Evolutionary conservation across 2,888 invertebrate species (phyloP).

Genomic region (Hoplodrina ambigua): DNA sequence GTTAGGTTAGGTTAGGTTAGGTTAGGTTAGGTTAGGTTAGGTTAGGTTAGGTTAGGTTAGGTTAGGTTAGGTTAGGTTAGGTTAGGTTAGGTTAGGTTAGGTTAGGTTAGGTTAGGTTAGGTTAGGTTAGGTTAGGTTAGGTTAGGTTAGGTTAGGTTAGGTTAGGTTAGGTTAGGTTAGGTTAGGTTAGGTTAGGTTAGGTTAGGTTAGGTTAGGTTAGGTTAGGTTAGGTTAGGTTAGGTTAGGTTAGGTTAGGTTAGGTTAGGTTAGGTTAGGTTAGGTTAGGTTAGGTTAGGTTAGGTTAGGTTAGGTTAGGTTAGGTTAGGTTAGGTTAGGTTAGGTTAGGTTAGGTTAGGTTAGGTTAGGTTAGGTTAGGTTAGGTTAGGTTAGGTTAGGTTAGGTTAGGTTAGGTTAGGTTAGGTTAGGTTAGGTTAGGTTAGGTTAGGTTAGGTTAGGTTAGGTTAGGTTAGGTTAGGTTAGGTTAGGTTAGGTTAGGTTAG

Average conservation of each 20-base stretch:
- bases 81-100: too few species aligned
- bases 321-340: slow-evolving; percentile 52
- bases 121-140: too few species aligned
- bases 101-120: too few species aligned
- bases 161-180: slow-evolving; percentile 47
- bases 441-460: too few species aligned
- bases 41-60: too few species aligned
- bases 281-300: slow-evolving; percentile 53
- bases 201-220: slow-evolving; percentile 27
- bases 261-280: slow-evolving; percentile 58
- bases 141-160: too few species aligned
- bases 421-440: too few species aligned
- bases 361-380: slow-evolving; percentile 58
- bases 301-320: slow-evolving; percentile 53
- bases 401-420: too few species aligned
- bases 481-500: slow-evolving; percentile 45
- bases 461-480: slow-evolving; percentile 56
- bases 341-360: slow-evolving; percentile 58
- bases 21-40: too few species aligned
- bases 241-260: slow-evolving; percentile 56
- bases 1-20: too few species aligned
- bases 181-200: slow-evolving; percentile 49
- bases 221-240: slow-evolving; percentile 51
- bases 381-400: slow-evolving; percentile 55
- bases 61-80: too few species aligned